Conservation (phyloP, 2,113 vertebrate genomes). For the Sclerurus mexicanus region DNA sequence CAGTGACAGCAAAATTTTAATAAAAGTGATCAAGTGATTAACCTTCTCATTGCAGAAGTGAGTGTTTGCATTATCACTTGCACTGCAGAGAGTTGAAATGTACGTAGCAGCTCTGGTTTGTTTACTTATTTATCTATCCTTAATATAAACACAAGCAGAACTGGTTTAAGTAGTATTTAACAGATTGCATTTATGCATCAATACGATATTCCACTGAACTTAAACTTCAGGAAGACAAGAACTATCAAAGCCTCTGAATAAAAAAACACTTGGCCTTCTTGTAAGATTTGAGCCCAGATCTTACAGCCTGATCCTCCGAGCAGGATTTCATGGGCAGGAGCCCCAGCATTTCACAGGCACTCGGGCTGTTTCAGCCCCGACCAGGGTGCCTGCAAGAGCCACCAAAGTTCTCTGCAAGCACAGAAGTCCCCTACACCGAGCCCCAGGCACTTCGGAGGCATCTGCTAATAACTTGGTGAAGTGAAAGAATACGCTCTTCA, state of each 20-base stretch:
- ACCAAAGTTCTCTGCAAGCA: background rate
- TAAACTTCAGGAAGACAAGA: background rate
- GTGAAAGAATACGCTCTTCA: background rate
- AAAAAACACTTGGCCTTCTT: background rate
- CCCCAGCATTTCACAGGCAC: background rate
- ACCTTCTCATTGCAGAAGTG: background rate
- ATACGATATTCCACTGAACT: background rate
- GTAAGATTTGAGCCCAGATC: background rate
- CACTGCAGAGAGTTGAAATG: background rate
- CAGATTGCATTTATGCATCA: background rate
- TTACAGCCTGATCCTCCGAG: background rate
- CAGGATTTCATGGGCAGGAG: background rate
- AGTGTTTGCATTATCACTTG: background rate
- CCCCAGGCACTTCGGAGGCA: background rate
- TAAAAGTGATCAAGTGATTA: background rate
- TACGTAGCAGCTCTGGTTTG: background rate
- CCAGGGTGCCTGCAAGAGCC: background rate
- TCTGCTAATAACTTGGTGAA: background rate
- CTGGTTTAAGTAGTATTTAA: background rate
- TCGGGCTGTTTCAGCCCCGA: background rate
- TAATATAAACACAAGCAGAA: background rate
- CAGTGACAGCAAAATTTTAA: conserved; percentile 9
- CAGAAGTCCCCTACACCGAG: background rate
- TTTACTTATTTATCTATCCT: conserved; percentile 11
- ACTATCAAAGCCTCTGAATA: background rate